phyloP scores from a whole-genome alignment of 2,888 invertebrate species.

The Drosophila cyrtoloma region DNA sequence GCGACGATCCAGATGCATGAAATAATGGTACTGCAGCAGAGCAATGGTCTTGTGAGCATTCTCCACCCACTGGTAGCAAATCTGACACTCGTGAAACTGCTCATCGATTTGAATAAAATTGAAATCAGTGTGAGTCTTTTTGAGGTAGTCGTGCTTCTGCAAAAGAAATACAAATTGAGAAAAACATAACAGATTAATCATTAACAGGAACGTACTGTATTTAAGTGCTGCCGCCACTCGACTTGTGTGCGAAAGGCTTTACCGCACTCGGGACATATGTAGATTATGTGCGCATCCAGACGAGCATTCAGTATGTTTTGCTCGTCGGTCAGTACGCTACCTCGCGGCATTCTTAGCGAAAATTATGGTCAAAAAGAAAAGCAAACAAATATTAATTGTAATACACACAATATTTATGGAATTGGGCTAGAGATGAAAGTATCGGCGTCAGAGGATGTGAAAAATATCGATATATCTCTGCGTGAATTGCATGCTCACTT shows the following conservation, averaged over 20 bases:
- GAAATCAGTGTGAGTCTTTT: slow-evolving; percentile 74
- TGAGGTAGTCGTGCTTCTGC: slow-evolving; percentile 72
- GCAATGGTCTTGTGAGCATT: slow-evolving; percentile 79
- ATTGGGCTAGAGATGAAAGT: slow-evolving; percentile 8
- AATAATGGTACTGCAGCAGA: slow-evolving; percentile 80
- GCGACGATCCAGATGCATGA: slow-evolving; percentile 74
- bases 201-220: slow-evolving; percentile 46
- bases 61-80: slow-evolving; percentile 79
- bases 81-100: slow-evolving; percentile 77
- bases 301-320: slow-evolving; percentile 65
- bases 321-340: slow-evolving; percentile 53
- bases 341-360: slow-evolving; percentile 50
- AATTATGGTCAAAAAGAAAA: neutral
- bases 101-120: slow-evolving; percentile 76
- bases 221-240: slow-evolving; percentile 80
- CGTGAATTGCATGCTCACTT: neutral
- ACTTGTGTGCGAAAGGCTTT: slow-evolving; percentile 73
- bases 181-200: neutral
- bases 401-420: neutral
- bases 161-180: neutral
- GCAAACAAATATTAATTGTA: neutral
- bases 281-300: slow-evolving; percentile 79
- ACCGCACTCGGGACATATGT: slow-evolving; percentile 82
- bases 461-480: neutral
- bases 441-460: neutral